A percentile compares a stretch with the other conserved stretches of the same genome.
Evolutionary conservation across 1,140 invertebrate genomes (phyloP).

Genomic region (Calosoma granatense): DNA sequence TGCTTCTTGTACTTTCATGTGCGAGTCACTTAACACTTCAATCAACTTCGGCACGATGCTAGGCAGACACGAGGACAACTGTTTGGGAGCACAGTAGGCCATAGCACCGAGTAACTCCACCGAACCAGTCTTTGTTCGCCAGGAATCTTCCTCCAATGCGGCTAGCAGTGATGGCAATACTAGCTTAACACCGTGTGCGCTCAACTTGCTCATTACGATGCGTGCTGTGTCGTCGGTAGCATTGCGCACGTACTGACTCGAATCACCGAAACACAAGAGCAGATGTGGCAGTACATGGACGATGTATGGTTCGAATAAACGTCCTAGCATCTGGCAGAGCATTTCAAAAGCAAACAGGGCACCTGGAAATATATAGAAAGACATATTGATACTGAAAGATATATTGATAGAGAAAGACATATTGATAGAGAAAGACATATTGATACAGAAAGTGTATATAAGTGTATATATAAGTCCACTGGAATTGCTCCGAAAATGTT

Average conservation of each 20-base stretch:
- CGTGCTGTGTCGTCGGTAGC: slow-evolving; percentile 92
- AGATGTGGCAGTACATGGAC: slow-evolving; percentile 93
- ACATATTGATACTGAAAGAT: no score
- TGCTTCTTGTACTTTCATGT: slow-evolving; percentile 95
- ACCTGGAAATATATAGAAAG: slow-evolving; percentile 40
- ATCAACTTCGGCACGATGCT: slow-evolving; percentile 98
- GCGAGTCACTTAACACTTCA: slow-evolving; percentile 94
- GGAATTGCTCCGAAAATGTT: background rate
- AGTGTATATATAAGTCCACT: slow-evolving; percentile 5
- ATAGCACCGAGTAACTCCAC: slow-evolving; percentile 94
- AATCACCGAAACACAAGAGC: slow-evolving; percentile 91
- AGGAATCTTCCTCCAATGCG: slow-evolving; percentile 94
- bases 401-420: background rate
- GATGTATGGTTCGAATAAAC: slow-evolving; percentile 97
- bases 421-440: background rate
- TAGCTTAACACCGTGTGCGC: slow-evolving; percentile 93
- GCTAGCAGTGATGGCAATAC: slow-evolving; percentile 84
- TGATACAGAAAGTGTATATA: no score
- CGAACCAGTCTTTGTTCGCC: slow-evolving; percentile 60
- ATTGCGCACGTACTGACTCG: slow-evolving; percentile 79
- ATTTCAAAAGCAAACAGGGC: slow-evolving; percentile 97
- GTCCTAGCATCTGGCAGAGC: slow-evolving; percentile 87
- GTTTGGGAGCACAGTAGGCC: slow-evolving; percentile 98
- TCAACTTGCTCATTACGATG: slow-evolving; percentile 94
- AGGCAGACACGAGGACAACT: slow-evolving; percentile 93